Conservation (phyloP, 1,140 invertebrate species). For the Euschistus heros region DNA sequence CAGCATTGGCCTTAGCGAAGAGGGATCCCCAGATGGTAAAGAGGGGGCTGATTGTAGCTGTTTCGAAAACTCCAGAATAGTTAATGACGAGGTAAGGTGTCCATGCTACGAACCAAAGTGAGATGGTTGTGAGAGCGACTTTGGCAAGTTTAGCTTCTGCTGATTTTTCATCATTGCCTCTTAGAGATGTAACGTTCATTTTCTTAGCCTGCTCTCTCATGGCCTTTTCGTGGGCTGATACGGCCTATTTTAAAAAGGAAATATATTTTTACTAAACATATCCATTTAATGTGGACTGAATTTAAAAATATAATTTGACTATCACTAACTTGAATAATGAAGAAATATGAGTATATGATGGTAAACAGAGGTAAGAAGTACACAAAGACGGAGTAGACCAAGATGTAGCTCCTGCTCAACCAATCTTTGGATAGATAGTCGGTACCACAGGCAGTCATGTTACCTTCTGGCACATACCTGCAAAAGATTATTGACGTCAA, state of each 20-base stretch:
- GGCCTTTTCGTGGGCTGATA: constrained; percentile 64
- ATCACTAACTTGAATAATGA: constrained; percentile 51
- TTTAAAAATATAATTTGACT: neutral
- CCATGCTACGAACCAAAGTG: constrained; percentile 75
- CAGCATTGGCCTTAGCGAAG: constrained; percentile 66
- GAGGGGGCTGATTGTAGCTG: constrained; percentile 52
- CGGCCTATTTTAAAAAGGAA: constrained; percentile 40
- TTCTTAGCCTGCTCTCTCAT: constrained; percentile 77
- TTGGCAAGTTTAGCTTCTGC: constrained; percentile 67
- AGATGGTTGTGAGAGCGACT: constrained; percentile 70
- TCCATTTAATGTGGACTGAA: neutral
- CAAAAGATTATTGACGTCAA: constrained; percentile 16
- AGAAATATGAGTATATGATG: constrained; percentile 68
- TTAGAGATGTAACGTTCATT: constrained; percentile 69
- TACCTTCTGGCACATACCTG: constrained; percentile 78
- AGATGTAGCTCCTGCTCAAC: constrained; percentile 53
- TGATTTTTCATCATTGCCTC: constrained; percentile 55
- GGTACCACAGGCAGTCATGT: constrained; percentile 75
- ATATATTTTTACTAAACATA: neutral
- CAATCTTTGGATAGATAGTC: constrained; percentile 63
- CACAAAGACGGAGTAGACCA: constrained; percentile 56
- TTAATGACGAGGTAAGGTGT: constrained; percentile 75
- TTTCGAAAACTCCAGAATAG: constrained; percentile 58
- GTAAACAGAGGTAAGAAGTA: constrained; percentile 58
- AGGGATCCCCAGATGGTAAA: constrained; percentile 67